These are phyloP conservation scores for Strongylocentrotus purpuratus DNA, from an alignment of 35 echinoderm and acorn worm genomes.

Conservation along the genomic window DNA sequence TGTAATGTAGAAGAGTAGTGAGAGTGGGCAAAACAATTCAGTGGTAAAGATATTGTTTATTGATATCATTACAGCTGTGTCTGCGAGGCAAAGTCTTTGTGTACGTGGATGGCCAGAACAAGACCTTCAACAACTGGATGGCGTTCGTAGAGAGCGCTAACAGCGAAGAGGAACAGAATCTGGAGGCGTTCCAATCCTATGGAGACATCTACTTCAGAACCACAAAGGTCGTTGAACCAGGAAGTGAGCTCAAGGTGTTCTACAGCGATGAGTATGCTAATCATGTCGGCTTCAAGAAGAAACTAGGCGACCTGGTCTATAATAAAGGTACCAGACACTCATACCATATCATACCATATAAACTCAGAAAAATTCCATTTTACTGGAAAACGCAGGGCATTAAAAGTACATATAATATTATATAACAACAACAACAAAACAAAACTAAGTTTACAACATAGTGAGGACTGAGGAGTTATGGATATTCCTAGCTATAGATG, in stretches of 20 bases:
- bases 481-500: too few species aligned
- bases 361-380: too few species aligned
- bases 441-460: too few species aligned
- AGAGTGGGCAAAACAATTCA: too few species aligned
- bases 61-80: not conserved
- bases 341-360: too few species aligned
- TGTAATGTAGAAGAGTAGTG: too few species aligned
- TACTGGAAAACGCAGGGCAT: too few species aligned
- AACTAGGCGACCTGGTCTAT: not conserved
- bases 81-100: not conserved
- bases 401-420: too few species aligned
- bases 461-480: too few species aligned
- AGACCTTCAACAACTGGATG: slow-evolving; percentile 38
- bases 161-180: not conserved
- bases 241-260: slow-evolving; percentile 9
- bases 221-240: slow-evolving; percentile 32
- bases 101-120: slow-evolving; percentile 17
- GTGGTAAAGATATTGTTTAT: too few species aligned
- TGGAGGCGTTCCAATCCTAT: slow-evolving; percentile 14
- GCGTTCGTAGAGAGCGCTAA: slow-evolving; percentile 15
- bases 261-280: slow-evolving; percentile 22
- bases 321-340: not conserved
- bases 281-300: slow-evolving; percentile 18
- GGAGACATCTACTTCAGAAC: slow-evolving; percentile 28
- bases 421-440: too few species aligned